Base-by-base conservation (phyloP, 2,888 invertebrate species). In the Pseudeuparius sepicola region DNA sequence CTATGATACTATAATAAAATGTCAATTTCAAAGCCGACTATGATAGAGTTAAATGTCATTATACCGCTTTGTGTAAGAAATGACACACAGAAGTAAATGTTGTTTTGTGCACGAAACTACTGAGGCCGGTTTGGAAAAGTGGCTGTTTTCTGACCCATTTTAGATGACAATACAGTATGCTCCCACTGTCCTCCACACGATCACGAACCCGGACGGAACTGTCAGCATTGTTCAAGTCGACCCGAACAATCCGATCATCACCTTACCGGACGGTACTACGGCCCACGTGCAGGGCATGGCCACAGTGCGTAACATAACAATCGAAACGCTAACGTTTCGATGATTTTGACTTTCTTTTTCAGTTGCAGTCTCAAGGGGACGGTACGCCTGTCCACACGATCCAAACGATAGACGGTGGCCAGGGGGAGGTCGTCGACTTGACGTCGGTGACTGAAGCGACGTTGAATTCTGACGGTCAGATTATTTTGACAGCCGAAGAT, bases 191-290 rank as follows among this genome's bases (percentile, higher is more conserved):
- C 74, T 94, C 38, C 94, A 94, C 62, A 92, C 92, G 4, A 92
- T 94, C 63, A 90, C 87, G 51, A 94, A 94, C 68, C 87, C 93
- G 1, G 94, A 96, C 68, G 94, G 94, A 43, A 85, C 92, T 6
- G 87, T 96, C 43, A 93, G 93, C 41, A 82, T 96, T 44, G 92
- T 96, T 48, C 93, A 93, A 66, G 87, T 92, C 50, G 90, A 92
- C 68, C 88, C 90, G 34, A 85, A 79, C 61, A 88, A 86, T 67
- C 87, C 89, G 44, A 89, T 94, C 54, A 92, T 94, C 52, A 93
- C 92, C 27, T 71, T 94, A 57, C 89, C 93, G 1, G 93, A 94
- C 64, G 93, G 93, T 41, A 92, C 92, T 47, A 92, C 92, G 33
- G 93, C 92, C 34, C 92, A 92, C 65, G 90, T 94, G 40, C 80